phyloP scores from a whole-genome alignment of 2,888 invertebrate genomes.

The Podabrus alpinus region DNA sequence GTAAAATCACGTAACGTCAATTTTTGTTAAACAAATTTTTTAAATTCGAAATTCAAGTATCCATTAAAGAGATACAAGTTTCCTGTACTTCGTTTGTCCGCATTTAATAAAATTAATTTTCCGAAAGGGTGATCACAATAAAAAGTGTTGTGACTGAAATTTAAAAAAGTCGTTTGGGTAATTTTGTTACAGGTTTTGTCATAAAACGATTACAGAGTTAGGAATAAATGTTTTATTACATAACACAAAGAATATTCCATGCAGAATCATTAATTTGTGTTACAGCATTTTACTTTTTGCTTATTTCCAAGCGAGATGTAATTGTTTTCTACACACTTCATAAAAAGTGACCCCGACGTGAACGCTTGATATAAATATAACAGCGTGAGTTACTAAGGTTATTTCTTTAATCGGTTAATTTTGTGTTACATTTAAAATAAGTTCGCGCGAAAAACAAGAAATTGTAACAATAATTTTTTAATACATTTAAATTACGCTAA shows the following conservation, averaged over 20 bases:
- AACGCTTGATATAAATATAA: constrained; percentile 15
- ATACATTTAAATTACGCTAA: neutral
- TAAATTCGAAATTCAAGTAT: neutral
- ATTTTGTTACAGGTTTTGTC: neutral
- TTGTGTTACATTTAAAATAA: constrained; percentile 25
- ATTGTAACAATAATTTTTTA: neutral
- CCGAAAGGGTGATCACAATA: neutral
- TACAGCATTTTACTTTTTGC: neutral
- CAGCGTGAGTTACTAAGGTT: constrained; percentile 18
- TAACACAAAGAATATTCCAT: neutral
- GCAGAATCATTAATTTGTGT: neutral
- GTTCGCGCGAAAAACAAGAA: constrained; percentile 13
- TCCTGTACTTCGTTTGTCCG: neutral
- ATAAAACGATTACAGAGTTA: neutral
- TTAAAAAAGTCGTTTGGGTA: neutral
- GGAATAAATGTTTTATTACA: neutral
- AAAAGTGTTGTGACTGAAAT: neutral
- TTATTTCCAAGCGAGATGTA: neutral
- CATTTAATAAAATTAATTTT: neutral
- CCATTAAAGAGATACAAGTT: neutral
- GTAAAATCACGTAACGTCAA: neutral
- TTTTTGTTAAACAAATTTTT: neutral
- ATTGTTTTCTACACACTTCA: neutral
- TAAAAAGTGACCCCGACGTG: constrained; percentile 12
- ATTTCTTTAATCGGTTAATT: constrained; percentile 22